These are phyloP conservation scores for Phrynocephalus vlangalii DNA, from an alignment of 2,797 vertebrate species.

Conservation along the genomic window DNA sequence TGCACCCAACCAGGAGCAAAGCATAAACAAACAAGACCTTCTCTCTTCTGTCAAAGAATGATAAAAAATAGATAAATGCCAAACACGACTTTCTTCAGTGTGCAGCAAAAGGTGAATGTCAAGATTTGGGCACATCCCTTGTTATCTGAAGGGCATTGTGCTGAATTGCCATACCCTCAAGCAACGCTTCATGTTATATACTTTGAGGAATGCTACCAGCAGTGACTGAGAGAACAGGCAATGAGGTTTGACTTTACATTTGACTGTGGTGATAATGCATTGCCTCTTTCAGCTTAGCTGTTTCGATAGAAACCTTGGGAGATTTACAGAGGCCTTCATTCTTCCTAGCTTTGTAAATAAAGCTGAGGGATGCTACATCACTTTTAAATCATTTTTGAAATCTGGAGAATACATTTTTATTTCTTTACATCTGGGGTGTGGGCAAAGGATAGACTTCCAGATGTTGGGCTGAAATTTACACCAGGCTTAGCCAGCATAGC, in stretches of 20 bases:
- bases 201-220: slow-evolving; percentile 7
- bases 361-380: neutral
- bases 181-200: neutral
- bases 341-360: neutral
- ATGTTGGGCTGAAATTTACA: too few species aligned
- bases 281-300: neutral
- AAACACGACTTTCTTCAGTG: neutral
- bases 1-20: slow-evolving; percentile 17
- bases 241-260: slow-evolving; percentile 22
- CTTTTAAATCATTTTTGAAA: neutral
- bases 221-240: slow-evolving; percentile 16
- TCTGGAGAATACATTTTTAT: neutral
- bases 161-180: neutral
- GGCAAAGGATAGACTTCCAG: too few species aligned
- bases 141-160: neutral
- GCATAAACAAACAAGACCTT: neutral
- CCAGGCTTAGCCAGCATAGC: too few species aligned
- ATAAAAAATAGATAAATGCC: slow-evolving; percentile 22
- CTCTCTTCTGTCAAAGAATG: neutral
- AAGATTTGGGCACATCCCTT: slow-evolving; percentile 7
- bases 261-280: slow-evolving; percentile 11
- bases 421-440: neutral
- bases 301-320: neutral
- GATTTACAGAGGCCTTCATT: neutral
- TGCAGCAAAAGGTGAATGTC: slow-evolving; percentile 33